phyloP scores from a whole-genome alignment of 2,113 vertebrate genomes.

The Platysteira castanea region DNA sequence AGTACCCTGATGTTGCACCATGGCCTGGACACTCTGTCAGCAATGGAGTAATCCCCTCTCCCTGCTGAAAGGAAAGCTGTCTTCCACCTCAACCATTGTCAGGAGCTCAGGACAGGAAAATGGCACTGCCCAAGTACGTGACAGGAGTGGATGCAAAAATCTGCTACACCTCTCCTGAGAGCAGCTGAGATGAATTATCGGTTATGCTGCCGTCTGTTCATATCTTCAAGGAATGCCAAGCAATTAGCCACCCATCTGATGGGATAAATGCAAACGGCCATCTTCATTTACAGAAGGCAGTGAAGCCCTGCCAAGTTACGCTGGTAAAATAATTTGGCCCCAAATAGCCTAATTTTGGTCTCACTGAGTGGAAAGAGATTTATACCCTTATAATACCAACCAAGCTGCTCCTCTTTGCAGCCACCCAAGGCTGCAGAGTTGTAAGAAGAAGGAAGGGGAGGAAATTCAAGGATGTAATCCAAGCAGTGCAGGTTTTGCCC shows the following conservation, averaged over 20 bases:
- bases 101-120: neutral
- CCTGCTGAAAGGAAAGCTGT: neutral
- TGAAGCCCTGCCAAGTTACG: neutral
- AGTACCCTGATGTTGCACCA: neutral
- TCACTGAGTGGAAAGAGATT: neutral
- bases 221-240: constrained; percentile 20
- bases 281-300: neutral
- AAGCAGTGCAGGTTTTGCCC: neutral
- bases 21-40: accelerated
- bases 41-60: neutral
- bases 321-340: neutral
- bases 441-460: neutral
- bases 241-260: constrained; percentile 31
- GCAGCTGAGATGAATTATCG: neutral
- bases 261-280: neutral
- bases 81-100: accelerated
- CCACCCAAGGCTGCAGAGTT: neutral
- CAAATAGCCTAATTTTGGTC: neutral
- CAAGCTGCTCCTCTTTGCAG: neutral
- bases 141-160: neutral
- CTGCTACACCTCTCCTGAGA: neutral
- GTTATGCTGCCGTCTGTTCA: neutral
- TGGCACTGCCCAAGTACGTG: accelerated
- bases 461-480: neutral
- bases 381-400: neutral